These are phyloP conservation scores for Glomeris maerens DNA, from an alignment of 1,140 invertebrate genomes.

Conservation along the genomic window DNA sequence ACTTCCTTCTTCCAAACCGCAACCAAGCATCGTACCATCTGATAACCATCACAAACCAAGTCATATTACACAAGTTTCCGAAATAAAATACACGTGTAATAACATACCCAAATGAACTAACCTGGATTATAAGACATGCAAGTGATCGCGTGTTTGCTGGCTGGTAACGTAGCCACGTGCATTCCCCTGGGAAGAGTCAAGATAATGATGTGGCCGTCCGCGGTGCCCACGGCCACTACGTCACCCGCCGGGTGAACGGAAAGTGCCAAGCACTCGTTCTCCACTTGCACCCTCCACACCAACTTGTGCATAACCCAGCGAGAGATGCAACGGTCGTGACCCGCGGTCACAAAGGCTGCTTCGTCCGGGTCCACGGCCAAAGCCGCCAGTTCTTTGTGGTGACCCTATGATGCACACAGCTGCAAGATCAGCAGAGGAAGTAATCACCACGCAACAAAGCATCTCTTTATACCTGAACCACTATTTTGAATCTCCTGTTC, in stretches of 20 bases:
- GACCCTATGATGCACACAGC: constrained; percentile 44
- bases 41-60: no score
- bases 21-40: constrained; percentile 79
- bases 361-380: constrained; percentile 77
- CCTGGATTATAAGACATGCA: constrained; percentile 74
- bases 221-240: constrained; percentile 71
- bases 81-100: constrained; percentile 8
- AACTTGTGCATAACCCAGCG: constrained; percentile 75
- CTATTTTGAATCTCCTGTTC: constrained; percentile 61
- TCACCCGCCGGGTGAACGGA: constrained; percentile 75
- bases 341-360: constrained; percentile 81
- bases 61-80: not conserved
- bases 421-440: constrained; percentile 1
- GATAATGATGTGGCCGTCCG: constrained; percentile 70
- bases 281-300: constrained; percentile 73
- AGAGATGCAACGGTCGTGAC: constrained; percentile 78
- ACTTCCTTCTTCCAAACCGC: constrained; percentile 59
- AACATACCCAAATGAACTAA: no score
- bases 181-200: constrained; percentile 67
- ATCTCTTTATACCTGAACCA: constrained; percentile 43
- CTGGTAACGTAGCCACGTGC: constrained; percentile 62
- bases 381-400: constrained; percentile 77
- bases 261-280: constrained; percentile 66
- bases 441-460: not conserved
- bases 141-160: constrained; percentile 67